Percentiles rank a stretch among this genome's conserved stretches.
Conservation (phyloP, 2,888 invertebrate genomes). For the Lissonota sp. region DNA sequence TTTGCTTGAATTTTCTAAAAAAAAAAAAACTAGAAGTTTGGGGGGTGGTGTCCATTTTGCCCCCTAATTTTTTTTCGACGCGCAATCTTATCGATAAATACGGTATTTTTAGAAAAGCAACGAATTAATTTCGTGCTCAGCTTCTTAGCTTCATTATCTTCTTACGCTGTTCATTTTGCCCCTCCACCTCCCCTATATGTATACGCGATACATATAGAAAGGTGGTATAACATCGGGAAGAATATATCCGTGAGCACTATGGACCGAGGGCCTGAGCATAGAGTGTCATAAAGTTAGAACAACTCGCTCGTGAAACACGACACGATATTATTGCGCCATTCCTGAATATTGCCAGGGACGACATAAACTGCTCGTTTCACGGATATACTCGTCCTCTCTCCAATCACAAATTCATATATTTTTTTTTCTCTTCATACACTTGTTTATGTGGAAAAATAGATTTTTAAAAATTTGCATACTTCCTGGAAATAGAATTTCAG, state of each 20-base stretch:
- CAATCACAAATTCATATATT: constrained; percentile 43
- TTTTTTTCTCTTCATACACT: neutral
- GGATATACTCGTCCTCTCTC: constrained; percentile 43
- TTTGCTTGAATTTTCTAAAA: too few relatives aligned
- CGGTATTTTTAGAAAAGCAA: too few relatives aligned
- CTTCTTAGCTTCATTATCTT: too few relatives aligned
- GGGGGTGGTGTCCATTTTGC: too few relatives aligned
- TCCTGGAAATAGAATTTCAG: too few relatives aligned
- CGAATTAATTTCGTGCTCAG: too few relatives aligned
- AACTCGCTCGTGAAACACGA: constrained; percentile 63
- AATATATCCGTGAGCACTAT: constrained; percentile 49
- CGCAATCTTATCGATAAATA: too few relatives aligned
- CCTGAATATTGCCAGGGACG: constrained; percentile 55
- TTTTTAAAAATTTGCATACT: too few relatives aligned
- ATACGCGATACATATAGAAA: constrained; percentile 7
- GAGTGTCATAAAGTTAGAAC: constrained; percentile 61
- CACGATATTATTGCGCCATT: constrained; percentile 60
- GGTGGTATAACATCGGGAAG: constrained; percentile 41
- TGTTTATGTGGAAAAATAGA: neutral
- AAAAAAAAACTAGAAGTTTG: too few relatives aligned
- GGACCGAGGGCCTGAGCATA: constrained; percentile 31
- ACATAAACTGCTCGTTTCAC: constrained; percentile 61
- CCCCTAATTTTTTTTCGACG: too few relatives aligned
- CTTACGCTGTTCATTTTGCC: too few relatives aligned
- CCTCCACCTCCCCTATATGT: neutral